Evolutionary conservation across 2,888 invertebrate genomes (phyloP), one percentile per base, ranked within the genome.

Genomic region (Athripsodes cinereus): DNA sequence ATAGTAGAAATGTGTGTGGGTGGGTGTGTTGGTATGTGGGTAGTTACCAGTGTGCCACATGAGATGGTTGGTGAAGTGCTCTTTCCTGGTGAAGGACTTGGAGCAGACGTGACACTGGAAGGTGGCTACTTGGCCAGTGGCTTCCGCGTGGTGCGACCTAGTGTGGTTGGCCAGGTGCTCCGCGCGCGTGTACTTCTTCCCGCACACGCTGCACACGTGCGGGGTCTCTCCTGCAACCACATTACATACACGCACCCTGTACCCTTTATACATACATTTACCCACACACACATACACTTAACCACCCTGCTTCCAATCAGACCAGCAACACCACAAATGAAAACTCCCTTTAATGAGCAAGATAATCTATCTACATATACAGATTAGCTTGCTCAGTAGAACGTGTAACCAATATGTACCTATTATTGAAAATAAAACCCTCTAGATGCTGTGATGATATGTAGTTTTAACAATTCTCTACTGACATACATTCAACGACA

Each of bases 61-160:
- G 73, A 91, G 90, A 78, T 91, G 90, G 80, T 90, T 90, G 83
- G 88, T 88, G 79, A 89, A 90, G 76, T 92, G 91, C 78, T 92
- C 91, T 79, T 91, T 92, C 71, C 91, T 82, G 62, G 90, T 90
- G 74, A 92, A 92, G 65, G 88, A 87, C 77, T 92, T 92, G 73
- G 90, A 89, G 76, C 92, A 92, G 70, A 90, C 87, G 72, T 90
- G 90, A 74, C 92, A 92, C 69, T 89, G 83, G 76, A 88, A 90
- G 26, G 26, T 26, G 26, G 26, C 5, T 10, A 26, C 26, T 26
- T 26, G 26, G 26, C 26, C 26, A 61, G 92, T 90, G 60, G 90
- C 90, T 74, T 92, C 92, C 71, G 90, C 90, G 64, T 90, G 90
- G 73, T 92, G 92, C 62, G 90, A 90, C 67, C 91, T 82, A 86